Evolutionary conservation across 2,113 vertebrate genomes (phyloP), one percentile per base, ranked within the genome.

Genomic region (Scomber colias): DNA sequence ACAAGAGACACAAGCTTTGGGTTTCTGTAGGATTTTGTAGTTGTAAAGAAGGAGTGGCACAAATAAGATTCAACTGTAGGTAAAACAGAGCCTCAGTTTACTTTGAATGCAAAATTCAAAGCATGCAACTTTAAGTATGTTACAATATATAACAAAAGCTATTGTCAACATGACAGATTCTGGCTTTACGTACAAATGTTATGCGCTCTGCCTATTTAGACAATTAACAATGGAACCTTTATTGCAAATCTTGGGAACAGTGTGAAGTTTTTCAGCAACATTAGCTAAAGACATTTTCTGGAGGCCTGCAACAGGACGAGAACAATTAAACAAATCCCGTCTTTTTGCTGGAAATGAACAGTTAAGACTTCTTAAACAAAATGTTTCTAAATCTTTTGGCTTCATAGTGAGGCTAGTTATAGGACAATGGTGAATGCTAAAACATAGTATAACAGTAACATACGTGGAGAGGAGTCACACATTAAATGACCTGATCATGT

Each of bases 1-100:
- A 81, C 66, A 3, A 66, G 69, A 89, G 82, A 88, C 65, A 63
- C 51, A 65, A 59, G 57, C 57, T 69, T 1, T 0, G 40, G 56
- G 65, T 71, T 84, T 70, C 63, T 30, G 31, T 16, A 75, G 75
- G 79, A 68, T 71, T 86, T 46, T 54, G 62, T 66, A 24, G 51
- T 80, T 62, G 4, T 31, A 48, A 50, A 72, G 30, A 11, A 19
- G 10, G 13, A 31, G 15, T 3, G 0, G 21, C 49, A 5, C n/a
- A 53, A 73, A 66, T 45, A 24, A 30, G 66, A 71, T 21, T 61
- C 56, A 69, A n/a, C 45, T 15, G 45, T 31, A 71, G 49, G 65
- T 65, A 62, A 67, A 19, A 60, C 4, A 13, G 35, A 27, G 46
- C 19, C 53, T 54, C 12, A 11, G 62, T 16, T 12, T 24, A 24